A percentile compares a stretch with the other conserved stretches of the same genome.
phyloP scores from a whole-genome alignment of 2,113 vertebrate species.

The Ochotona curzoniae region DNA sequence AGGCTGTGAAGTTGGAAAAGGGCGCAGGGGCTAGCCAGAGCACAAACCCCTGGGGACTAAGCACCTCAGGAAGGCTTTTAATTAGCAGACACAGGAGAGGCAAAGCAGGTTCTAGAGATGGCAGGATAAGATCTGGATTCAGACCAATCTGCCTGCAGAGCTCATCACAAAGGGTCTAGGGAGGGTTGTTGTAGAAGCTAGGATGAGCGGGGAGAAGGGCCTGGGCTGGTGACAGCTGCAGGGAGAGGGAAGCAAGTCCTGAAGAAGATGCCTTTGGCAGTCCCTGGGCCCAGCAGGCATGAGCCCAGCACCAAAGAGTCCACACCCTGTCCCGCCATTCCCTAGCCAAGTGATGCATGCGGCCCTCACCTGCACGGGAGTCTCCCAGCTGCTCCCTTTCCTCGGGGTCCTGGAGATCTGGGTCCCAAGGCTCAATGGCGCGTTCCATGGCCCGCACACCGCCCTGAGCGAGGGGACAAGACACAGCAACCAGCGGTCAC shows the following conservation, averaged over 20 bases:
- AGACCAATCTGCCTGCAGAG: background rate
- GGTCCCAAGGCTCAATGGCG: constrained; percentile 54
- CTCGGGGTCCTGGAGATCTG: constrained; percentile 38
- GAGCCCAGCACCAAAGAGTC: too few relatives aligned
- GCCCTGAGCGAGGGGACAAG: constrained; percentile 50
- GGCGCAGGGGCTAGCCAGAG: background rate
- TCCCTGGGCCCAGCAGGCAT: background rate
- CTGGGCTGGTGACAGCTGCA: constrained; percentile 24
- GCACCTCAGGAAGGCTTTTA: constrained; percentile 27
- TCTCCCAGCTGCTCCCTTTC: constrained; percentile 57
- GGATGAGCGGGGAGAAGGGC: background rate
- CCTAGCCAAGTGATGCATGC: background rate
- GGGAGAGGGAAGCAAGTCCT: background rate
- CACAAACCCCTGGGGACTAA: background rate
- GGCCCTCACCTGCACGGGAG: constrained; percentile 72
- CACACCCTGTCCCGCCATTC: background rate
- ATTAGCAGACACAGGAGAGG: background rate
- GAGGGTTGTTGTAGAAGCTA: too few relatives aligned
- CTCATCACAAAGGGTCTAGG: background rate
- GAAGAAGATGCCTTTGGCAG: background rate
- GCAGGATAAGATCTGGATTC: constrained; percentile 1
- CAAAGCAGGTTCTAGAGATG: background rate
- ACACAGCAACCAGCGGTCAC: constrained; percentile 54
- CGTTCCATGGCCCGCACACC: constrained; percentile 67
- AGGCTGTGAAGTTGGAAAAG: constrained; percentile 30